Conservation (phyloP, 2,113 vertebrate genomes). For the Ascaphus truei region DNA sequence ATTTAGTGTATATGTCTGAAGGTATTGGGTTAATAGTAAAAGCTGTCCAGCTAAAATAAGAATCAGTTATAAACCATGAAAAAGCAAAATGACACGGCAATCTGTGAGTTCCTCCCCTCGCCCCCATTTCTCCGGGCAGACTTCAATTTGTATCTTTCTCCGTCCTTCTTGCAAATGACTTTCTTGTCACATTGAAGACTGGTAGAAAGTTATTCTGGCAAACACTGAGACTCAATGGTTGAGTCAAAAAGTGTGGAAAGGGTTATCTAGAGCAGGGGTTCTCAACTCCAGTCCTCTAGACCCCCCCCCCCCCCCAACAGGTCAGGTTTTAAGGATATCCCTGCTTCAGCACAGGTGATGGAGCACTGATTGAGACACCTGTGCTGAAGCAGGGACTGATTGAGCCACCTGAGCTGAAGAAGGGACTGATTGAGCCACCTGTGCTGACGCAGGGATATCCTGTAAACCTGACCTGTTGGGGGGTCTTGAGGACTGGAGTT, state of each 20-base stretch:
- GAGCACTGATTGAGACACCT: no score
- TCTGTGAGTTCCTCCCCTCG: neutral
- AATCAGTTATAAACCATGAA: constrained; percentile 10
- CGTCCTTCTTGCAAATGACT: constrained; percentile 35
- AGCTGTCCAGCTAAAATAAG: constrained; percentile 24
- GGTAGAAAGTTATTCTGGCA: constrained; percentile 43
- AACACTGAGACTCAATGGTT: constrained; percentile 43
- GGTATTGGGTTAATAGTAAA: constrained; percentile 25
- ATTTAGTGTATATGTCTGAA: neutral
- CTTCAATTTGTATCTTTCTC: constrained; percentile 18
- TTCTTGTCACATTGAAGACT: constrained; percentile 38
- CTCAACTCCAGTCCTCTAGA: no score
- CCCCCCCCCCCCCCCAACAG: no score
- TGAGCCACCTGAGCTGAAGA: no score
- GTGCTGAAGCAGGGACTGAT: no score
- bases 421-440: no score
- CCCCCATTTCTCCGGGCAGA: constrained; percentile 7
- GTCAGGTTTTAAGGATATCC: no score
- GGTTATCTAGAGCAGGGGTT: constrained; percentile 32
- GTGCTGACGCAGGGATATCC: no score
- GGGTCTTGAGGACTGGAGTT: no score
- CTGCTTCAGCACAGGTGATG: no score
- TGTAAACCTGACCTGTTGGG: no score
- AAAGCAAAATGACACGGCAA: constrained; percentile 12
- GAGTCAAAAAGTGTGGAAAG: constrained; percentile 44